These are phyloP conservation scores for Balanococcus diminutus DNA, from an alignment of 2,888 invertebrate species.

Conservation along the genomic window DNA sequence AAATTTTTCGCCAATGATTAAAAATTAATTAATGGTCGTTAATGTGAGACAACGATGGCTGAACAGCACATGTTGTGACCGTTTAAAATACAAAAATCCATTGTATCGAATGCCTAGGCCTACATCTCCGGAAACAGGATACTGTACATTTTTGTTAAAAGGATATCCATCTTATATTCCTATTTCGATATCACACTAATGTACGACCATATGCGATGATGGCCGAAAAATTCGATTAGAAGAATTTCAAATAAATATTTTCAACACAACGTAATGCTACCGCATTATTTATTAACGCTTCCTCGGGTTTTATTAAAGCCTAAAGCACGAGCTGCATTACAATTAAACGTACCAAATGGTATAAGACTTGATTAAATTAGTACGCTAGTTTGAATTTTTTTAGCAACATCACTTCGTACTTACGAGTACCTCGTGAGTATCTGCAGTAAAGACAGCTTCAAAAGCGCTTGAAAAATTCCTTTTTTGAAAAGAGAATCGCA, in stretches of 20 bases:
- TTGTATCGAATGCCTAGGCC: not conserved
- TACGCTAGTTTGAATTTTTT: not conserved
- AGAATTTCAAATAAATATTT: constrained; percentile 10
- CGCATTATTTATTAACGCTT: not conserved
- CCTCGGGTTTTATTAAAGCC: not conserved
- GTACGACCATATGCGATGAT: not conserved
- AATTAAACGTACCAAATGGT: not conserved
- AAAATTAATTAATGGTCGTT: not conserved
- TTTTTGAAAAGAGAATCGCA: not conserved
- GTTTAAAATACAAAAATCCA: no score
- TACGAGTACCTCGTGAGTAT: not conserved
- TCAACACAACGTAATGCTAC: not conserved
- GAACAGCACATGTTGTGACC: no score
- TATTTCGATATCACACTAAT: not conserved
- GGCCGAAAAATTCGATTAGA: constrained; percentile 4
- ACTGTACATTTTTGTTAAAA: not conserved
- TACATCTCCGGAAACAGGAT: not conserved
- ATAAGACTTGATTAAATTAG: not conserved
- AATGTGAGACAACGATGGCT: not conserved
- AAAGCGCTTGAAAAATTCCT: not conserved
- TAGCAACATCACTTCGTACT: not conserved
- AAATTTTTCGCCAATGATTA: not conserved
- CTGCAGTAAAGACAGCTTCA: not conserved
- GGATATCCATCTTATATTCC: not conserved
- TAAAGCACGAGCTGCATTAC: not conserved